Evolutionary conservation across 2,113 vertebrate species (phyloP).

Genomic region (Spheniscus mendiculus): DNA sequence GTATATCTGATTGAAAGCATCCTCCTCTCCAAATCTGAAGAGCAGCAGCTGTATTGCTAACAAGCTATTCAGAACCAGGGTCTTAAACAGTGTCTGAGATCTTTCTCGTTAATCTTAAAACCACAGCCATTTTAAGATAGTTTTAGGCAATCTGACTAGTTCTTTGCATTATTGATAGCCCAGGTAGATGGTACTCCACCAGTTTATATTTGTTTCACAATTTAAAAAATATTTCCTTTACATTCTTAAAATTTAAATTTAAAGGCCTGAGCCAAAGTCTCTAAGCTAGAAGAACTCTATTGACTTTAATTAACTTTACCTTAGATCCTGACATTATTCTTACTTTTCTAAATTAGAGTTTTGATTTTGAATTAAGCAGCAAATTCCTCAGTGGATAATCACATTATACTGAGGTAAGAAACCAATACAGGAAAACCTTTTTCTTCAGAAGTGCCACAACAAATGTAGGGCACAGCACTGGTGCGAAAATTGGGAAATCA

Average conservation of each 20-base stretch:
- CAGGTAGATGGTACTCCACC: not conserved
- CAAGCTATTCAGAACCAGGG: not conserved
- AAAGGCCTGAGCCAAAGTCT: not conserved
- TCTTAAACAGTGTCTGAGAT: not conserved
- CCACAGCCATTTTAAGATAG: not conserved
- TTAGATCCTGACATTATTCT: not conserved
- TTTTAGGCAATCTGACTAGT: not conserved
- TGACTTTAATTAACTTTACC: not conserved
- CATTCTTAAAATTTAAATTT: not conserved
- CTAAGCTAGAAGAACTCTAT: not conserved
- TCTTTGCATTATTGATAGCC: not conserved
- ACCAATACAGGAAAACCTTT: not conserved
- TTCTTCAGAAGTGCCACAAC: not conserved
- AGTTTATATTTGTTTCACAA: not conserved
- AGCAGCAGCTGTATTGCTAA: not conserved
- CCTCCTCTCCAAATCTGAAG: not conserved
- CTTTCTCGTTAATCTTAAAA: not conserved
- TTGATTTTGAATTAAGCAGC: not conserved
- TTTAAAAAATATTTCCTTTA: not conserved
- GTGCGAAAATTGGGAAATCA: not conserved
- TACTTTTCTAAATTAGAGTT: not conserved
- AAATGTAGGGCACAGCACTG: not conserved
- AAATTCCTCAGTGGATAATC: not conserved
- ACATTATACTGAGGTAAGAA: not conserved
- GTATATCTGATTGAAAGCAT: not conserved